These are phyloP conservation scores for Turnix velox DNA, from an alignment of 2,113 vertebrate species.

Conservation along the genomic window DNA sequence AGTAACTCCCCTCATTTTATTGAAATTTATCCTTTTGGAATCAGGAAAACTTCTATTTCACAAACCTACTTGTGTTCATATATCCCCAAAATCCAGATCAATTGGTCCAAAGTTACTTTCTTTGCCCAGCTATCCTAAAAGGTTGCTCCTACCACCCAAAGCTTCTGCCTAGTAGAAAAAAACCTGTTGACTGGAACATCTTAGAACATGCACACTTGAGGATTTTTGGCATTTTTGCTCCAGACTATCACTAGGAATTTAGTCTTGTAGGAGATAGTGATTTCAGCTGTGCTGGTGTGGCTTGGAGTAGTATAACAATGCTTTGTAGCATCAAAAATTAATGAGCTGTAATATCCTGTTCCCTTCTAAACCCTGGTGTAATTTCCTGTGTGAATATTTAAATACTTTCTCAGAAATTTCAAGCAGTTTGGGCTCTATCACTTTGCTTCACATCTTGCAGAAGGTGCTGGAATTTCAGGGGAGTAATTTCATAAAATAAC, in stretches of 20 bases:
- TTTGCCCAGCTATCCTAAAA: not conserved
- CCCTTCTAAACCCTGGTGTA: not conserved
- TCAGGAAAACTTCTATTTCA: not conserved
- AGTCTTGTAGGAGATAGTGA: not conserved
- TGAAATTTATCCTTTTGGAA: not conserved
- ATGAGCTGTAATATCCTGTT: not conserved
- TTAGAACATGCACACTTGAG: not conserved
- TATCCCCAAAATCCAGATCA: not conserved
- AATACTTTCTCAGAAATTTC: not conserved
- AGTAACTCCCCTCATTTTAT: not conserved
- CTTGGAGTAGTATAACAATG: not conserved
- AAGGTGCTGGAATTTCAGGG: not conserved
- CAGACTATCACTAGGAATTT: not conserved
- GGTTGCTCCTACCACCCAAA: not conserved
- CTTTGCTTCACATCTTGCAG: not conserved
- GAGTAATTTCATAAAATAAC: fast-evolving
- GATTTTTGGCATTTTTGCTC: not conserved
- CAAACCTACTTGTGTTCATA: not conserved
- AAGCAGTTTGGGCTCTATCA: not conserved
- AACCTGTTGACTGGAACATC: not conserved
- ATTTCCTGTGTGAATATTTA: not conserved
- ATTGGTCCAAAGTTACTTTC: not conserved
- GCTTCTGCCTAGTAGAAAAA: not conserved
- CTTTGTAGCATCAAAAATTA: not conserved
- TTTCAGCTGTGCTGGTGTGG: not conserved